phyloP scores from a whole-genome alignment of 2,113 vertebrate genomes.

The Corydoras maculifer region DNA sequence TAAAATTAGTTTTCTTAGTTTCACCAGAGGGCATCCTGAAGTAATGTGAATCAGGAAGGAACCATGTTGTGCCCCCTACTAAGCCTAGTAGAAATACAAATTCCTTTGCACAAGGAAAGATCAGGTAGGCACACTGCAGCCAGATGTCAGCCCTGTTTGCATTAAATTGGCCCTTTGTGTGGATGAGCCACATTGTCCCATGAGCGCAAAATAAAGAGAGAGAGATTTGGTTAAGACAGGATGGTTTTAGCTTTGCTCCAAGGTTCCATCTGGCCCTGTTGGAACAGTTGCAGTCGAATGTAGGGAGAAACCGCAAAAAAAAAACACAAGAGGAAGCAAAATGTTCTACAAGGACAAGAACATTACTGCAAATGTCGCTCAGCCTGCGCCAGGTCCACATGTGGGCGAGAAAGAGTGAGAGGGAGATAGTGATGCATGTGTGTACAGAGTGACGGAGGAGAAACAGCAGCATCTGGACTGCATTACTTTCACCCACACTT shows the following conservation, averaged over 20 bases:
- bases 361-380: conserved; percentile 99
- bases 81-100: conserved; percentile 70
- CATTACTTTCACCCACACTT: conserved; percentile 81
- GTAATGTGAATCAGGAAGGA: conserved; percentile 72
- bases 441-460: conserved; percentile 84
- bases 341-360: conserved; percentile 99
- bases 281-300: conserved; percentile 87
- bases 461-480: conserved; percentile 90
- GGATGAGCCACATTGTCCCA: conserved; percentile 58
- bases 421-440: conserved; percentile 75
- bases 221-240: conserved; percentile 55
- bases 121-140: conserved; percentile 69
- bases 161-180: conserved; percentile 82
- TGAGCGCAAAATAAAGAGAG: conserved; percentile 51
- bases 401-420: conserved; percentile 69
- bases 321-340: conserved; percentile 89
- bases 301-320: conserved; percentile 92
- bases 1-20: no score
- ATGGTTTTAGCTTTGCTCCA: conserved; percentile 63
- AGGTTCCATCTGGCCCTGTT: conserved; percentile 94
- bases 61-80: conserved; percentile 60
- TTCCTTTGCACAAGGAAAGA: conserved; percentile 66
- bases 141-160: conserved; percentile 83
- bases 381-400: conserved; percentile 87
- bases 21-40: conserved; percentile 66